Conservation (phyloP, 92 coral and sea anemone genomes). For the Galaxea fascicularis region DNA sequence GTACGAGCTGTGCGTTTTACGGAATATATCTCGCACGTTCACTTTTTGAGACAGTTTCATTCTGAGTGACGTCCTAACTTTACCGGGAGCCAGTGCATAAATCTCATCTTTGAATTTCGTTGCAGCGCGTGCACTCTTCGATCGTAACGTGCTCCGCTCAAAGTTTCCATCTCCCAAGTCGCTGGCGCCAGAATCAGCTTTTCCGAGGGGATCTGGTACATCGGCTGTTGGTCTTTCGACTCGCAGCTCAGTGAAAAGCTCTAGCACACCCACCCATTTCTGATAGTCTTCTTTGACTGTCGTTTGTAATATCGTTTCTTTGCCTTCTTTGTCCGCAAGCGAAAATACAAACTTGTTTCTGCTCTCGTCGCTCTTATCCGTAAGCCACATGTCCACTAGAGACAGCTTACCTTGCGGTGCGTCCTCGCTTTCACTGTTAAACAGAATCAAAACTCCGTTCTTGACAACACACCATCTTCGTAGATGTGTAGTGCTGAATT, state of each 20-base stretch:
- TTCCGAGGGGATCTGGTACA: slow-evolving; percentile 28
- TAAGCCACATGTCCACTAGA: slow-evolving; percentile 86
- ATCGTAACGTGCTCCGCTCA: slow-evolving; percentile 65
- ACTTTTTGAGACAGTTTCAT: slow-evolving; percentile 80
- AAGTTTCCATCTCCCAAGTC: slow-evolving; percentile 54
- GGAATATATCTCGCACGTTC: slow-evolving; percentile 81
- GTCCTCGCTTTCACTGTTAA: slow-evolving; percentile 78
- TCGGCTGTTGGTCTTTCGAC: slow-evolving; percentile 62
- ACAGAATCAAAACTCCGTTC: slow-evolving; percentile 86
- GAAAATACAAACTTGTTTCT: slow-evolving; percentile 72
- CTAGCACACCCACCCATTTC: slow-evolving; percentile 82
- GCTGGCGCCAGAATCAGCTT: slow-evolving; percentile 45
- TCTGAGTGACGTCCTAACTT: slow-evolving; percentile 74
- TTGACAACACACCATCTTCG: slow-evolving; percentile 94
- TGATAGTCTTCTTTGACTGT: slow-evolving; percentile 74
- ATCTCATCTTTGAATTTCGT: slow-evolving; percentile 68
- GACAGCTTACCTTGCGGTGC: slow-evolving; percentile 64
- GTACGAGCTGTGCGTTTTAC: slow-evolving; percentile 81
- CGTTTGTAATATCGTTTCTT: slow-evolving; percentile 66
- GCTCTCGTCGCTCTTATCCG: slow-evolving; percentile 72
- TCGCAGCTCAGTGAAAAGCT: slow-evolving; percentile 79
- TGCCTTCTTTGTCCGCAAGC: slow-evolving; percentile 78
- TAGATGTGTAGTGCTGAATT: slow-evolving; percentile 88
- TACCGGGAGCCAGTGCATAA: slow-evolving; percentile 64
- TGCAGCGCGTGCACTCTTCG: slow-evolving; percentile 62